phyloP scores from a whole-genome alignment of 2,113 vertebrate species.

The Cyprinodon tularosa region DNA sequence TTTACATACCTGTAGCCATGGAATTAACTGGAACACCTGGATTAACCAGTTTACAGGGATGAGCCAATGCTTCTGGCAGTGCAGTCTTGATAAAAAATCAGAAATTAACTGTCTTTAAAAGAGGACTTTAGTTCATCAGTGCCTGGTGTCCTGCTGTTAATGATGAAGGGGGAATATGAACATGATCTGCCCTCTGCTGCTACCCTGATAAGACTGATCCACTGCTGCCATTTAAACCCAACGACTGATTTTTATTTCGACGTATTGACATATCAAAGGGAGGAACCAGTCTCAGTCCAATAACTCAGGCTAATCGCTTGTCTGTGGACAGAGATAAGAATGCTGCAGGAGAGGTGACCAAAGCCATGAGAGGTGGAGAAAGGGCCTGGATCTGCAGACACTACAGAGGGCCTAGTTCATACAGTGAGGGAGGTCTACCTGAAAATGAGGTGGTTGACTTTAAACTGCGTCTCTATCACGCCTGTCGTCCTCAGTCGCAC shows the following conservation, averaged over 20 bases:
- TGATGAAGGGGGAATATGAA: conserved; percentile 38
- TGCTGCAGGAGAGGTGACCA: conserved; percentile 17
- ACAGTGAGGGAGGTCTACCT: conserved; percentile 63
- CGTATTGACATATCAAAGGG: conserved; percentile 56
- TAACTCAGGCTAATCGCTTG: conserved; percentile 26
- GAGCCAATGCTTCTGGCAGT: no score
- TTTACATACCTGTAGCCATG: no score
- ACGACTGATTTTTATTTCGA: conserved; percentile 26
- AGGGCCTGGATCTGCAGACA: neutral
- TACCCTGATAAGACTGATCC: conserved; percentile 59
- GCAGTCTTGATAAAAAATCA: no score
- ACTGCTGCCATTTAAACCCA: neutral
- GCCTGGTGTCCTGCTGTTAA: conserved; percentile 11
- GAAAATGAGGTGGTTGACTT: conserved; percentile 79
- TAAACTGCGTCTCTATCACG: conserved; percentile 83
- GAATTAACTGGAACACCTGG: no score
- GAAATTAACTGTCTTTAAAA: neutral
- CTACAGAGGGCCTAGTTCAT: neutral
- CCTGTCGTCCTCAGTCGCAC: conserved; percentile 79
- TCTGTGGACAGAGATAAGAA: conserved; percentile 59
- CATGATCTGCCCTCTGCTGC: conserved; percentile 54
- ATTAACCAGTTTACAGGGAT: no score
- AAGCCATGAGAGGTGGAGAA: neutral
- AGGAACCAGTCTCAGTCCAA: conserved; percentile 26
- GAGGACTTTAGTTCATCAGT: conserved; percentile 27